Evolutionary conservation across 2,888 invertebrate species (phyloP), one percentile per base, ranked within the genome.

Genomic region (Geophilus truncorum): DNA sequence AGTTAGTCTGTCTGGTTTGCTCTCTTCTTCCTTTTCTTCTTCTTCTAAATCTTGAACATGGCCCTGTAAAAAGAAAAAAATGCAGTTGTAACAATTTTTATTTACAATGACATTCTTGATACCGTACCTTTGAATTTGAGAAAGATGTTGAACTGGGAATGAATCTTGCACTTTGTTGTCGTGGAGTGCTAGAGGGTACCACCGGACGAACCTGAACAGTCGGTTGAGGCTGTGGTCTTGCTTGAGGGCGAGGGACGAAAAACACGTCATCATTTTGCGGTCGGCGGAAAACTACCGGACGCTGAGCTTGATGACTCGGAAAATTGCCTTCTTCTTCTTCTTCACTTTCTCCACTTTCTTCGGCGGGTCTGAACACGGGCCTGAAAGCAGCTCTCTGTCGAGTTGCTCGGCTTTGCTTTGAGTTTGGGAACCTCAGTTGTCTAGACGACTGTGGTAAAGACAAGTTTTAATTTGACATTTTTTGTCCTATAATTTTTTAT

Each of bases 1-100:
- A 15, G 92, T 91, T 21, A 96, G 90, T 84, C 94, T 91, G 88
- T 96, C 96, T 0, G 96, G 96, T 85, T 94, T 93, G 84, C 94
- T 93, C 85, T 92, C 92, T 86, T 94, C 93, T 83, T 93, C 92
- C 84, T 92, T 91, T 83, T 92, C 90, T 83, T 92, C 91, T 83
- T 91, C 90, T 81, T 89, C 89, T 83, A 62, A 7, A 1, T 89
- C 89, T 6, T n/a, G 84, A 10, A 32, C 6, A 32, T 32, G 15
- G 7, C n/a, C 36, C 36, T 77, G n/a, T 12, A 76, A 28, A 76
- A 76, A 23, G 28, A 25, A 1, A 76, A 25, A 76, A 9, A n/a
- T n/a, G n/a, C n/a, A n/a, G n/a, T n/a, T n/a, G n/a, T n/a, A n/a
- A n/a, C n/a, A n/a, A n/a, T n/a, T n/a, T n/a, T n/a, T n/a, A n/a